A percentile compares a stretch with the other conserved stretches of the same genome.
Conservation (phyloP, 1,140 invertebrate genomes). For the Nixonia krombeini region DNA sequence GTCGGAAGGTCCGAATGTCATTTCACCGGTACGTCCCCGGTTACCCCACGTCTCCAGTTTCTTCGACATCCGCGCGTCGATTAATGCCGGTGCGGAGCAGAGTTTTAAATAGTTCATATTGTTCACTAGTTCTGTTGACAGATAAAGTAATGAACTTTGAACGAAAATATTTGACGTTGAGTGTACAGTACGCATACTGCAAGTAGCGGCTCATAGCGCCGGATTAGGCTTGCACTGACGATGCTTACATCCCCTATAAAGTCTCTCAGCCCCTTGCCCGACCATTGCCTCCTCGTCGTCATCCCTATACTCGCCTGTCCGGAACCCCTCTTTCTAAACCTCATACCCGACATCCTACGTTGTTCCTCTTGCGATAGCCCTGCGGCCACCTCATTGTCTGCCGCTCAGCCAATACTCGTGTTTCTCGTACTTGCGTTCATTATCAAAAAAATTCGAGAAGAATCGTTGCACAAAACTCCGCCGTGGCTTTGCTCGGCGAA, state of each 20-base stretch:
- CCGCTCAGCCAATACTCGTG: conserved; percentile 65
- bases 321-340: conserved; percentile 52
- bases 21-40: too few relatives aligned
- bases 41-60: too few relatives aligned
- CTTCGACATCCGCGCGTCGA: too few relatives aligned
- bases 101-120: conserved; percentile 3
- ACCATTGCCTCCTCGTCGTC: conserved; percentile 26
- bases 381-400: conserved; percentile 69
- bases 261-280: conserved; percentile 53
- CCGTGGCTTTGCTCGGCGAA: conserved; percentile 22
- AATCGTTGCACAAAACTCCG: conserved; percentile 45
- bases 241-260: conserved; percentile 70
- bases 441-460: conserved; percentile 64
- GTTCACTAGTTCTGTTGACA: conserved; percentile 33
- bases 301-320: conserved; percentile 30
- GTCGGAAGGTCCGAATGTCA: too few relatives aligned
- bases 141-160: conserved; percentile 46
- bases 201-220: conserved; percentile 67
- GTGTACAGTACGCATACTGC: conserved; percentile 63
- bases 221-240: conserved; percentile 69
- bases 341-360: conserved; percentile 53
- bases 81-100: neutral
- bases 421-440: conserved; percentile 70
- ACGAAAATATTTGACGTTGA: conserved; percentile 60
- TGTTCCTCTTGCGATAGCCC: conserved; percentile 67